phyloP scores from a whole-genome alignment of 2,113 vertebrate genomes.

The Myotis yumanensis region DNA sequence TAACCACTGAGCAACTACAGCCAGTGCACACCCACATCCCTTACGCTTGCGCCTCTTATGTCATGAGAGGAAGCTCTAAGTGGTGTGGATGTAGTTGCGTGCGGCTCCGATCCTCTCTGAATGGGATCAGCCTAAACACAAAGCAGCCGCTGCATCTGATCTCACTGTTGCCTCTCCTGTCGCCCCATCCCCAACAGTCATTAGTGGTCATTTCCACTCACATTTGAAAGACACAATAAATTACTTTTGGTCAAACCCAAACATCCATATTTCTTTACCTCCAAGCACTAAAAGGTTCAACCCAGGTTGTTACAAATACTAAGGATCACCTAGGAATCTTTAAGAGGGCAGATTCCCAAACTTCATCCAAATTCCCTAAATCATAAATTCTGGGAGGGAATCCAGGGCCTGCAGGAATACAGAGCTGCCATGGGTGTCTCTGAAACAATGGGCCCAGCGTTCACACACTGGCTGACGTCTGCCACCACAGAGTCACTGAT shows the following conservation, averaged over 20 bases:
- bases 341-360: neutral
- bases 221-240: neutral
- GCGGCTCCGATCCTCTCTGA: accelerated
- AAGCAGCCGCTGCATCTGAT: neutral
- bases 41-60: neutral
- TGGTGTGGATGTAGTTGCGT: accelerated
- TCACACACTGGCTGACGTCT: neutral
- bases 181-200: neutral
- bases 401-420: neutral
- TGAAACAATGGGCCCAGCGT: too few species aligned
- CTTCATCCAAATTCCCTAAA: neutral
- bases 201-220: neutral
- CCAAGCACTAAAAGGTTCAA: neutral
- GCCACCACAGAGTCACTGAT: neutral
- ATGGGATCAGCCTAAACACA: too few species aligned
- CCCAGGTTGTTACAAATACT: neutral
- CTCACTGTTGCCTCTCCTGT: too few species aligned
- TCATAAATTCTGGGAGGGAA: neutral
- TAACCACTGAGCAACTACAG: too few species aligned
- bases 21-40: neutral
- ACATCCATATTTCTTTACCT: neutral
- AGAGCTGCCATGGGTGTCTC: neutral
- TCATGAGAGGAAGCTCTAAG: neutral
- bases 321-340: neutral
- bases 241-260: neutral